A percentile compares a stretch with the other conserved stretches of the same genome.
phyloP scores from a whole-genome alignment of 2,797 vertebrate genomes.

The Sardinella longiceps region DNA sequence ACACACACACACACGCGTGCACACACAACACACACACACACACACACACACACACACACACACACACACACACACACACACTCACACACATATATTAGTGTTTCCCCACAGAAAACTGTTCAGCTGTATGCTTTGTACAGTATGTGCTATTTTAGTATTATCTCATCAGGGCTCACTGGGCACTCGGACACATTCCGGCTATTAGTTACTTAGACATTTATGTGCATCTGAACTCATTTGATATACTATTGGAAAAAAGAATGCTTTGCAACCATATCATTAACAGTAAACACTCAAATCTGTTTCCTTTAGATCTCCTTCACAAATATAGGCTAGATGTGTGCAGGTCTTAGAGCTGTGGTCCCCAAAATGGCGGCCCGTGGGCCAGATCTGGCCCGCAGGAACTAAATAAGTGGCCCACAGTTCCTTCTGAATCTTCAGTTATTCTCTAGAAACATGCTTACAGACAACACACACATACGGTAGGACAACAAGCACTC shows the following conservation, averaged over 20 bases:
- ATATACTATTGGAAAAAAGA: not conserved
- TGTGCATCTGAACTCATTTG: not conserved
- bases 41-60: not conserved
- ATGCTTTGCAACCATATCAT: no score
- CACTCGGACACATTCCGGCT: not conserved
- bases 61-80: not conserved
- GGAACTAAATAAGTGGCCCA: no score
- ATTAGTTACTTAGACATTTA: not conserved
- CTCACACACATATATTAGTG: not conserved
- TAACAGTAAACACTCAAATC: not conserved
- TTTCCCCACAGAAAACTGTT: not conserved
- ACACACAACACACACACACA: constrained; percentile 28
- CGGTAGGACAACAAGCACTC: no score
- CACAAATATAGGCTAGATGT: not conserved
- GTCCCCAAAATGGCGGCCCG: no score
- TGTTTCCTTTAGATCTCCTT: not conserved
- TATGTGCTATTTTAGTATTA: not conserved
- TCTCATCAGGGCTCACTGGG: not conserved
- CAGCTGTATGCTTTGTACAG: not conserved
- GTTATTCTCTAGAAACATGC: no score
- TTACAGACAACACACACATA: no score
- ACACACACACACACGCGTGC: not conserved
- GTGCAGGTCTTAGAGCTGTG: not conserved
- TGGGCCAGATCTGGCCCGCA: no score
- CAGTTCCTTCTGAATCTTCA: no score